phyloP scores from a whole-genome alignment of 1,140 invertebrate genomes.

The Bombus confusus region DNA sequence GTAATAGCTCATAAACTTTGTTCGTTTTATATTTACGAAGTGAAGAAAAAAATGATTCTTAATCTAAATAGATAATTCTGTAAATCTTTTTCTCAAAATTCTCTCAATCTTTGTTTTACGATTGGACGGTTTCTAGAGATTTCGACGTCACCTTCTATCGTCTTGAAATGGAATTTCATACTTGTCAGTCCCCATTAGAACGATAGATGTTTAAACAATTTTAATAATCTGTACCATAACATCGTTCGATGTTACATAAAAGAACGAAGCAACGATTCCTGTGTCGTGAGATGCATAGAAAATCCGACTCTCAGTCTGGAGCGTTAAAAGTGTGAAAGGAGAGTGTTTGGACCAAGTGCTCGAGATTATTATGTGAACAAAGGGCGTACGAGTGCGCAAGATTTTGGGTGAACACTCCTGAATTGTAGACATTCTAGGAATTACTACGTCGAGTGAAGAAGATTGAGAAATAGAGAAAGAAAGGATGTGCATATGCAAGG shows the following conservation, averaged over 20 bases:
- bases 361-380: background rate
- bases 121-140: no score
- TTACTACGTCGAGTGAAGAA: background rate
- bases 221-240: background rate
- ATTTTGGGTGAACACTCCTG: background rate
- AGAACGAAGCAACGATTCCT: background rate
- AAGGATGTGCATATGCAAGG: background rate
- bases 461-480: background rate
- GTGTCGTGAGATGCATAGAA: background rate
- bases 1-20: no score
- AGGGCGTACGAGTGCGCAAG: background rate
- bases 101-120: no score
- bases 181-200: no score
- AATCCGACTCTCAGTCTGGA: background rate
- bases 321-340: background rate
- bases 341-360: background rate
- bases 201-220: background rate
- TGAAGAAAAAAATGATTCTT: no score
- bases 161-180: no score
- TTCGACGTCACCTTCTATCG: no score
- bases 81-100: no score
- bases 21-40: no score
- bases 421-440: background rate
- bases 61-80: no score
- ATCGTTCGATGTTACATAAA: background rate